A percentile compares a stretch with the other conserved stretches of the same genome.
phyloP scores from a whole-genome alignment of 2,797 vertebrate genomes.

The Euthynnus affinis region DNA sequence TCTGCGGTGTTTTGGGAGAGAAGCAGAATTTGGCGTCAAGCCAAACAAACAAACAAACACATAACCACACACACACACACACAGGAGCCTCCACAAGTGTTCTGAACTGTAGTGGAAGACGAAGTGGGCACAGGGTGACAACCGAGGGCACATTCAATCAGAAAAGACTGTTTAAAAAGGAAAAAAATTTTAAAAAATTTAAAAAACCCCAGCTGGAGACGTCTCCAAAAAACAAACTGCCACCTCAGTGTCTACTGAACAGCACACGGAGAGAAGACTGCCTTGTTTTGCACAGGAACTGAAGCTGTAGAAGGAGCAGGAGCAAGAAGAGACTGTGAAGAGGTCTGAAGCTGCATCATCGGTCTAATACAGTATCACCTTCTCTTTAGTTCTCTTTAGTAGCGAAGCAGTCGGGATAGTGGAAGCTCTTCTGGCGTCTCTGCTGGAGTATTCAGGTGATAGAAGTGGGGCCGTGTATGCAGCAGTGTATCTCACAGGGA shows the following conservation, averaged over 20 bases:
- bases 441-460: slow-evolving; percentile 32
- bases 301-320: slow-evolving; percentile 36
- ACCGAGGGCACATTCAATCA: neutral
- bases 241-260: slow-evolving; percentile 19
- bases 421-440: slow-evolving; percentile 17
- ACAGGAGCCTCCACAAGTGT: slow-evolving; percentile 33
- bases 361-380: slow-evolving; percentile 24
- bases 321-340: slow-evolving; percentile 5
- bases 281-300: slow-evolving; percentile 57
- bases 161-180: neutral
- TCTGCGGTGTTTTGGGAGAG: slow-evolving; percentile 25
- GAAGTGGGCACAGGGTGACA: slow-evolving; percentile 45
- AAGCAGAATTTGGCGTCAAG: slow-evolving; percentile 4
- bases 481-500: neutral
- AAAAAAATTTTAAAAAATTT: no score
- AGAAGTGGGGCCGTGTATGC: neutral
- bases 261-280: slow-evolving; percentile 23
- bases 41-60: neutral
- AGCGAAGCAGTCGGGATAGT: neutral
- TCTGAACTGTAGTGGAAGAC: slow-evolving; percentile 32
- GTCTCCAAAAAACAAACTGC: slow-evolving; percentile 26
- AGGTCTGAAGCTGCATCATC: slow-evolving; percentile 21
- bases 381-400: slow-evolving; percentile 19
- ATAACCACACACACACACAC: no score
- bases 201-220: slow-evolving; percentile 11